Conservation (phyloP, 2,888 invertebrate genomes). For the Stenotaenia linearis region DNA sequence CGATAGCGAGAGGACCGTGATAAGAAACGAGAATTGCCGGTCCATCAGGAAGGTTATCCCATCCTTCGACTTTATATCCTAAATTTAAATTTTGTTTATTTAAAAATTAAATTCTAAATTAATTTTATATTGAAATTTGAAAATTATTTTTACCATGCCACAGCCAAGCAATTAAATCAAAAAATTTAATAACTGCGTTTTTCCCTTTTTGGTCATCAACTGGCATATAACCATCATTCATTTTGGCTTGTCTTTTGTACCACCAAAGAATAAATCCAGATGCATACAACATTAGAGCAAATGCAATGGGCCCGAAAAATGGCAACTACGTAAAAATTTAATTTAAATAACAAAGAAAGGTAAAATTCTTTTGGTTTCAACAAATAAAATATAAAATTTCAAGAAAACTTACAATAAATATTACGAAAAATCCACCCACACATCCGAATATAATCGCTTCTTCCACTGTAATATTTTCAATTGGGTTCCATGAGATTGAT, state of each 20-base stretch:
- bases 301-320: not conserved
- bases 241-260: not conserved
- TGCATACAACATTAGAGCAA: not conserved
- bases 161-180: not conserved
- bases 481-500: not conserved
- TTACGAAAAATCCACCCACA: not conserved
- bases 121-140: not conserved
- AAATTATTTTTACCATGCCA: not conserved
- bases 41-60: not conserved
- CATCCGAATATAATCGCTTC: not conserved
- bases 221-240: not conserved
- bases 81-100: not conserved
- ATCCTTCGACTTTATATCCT: not conserved
- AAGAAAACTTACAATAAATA: not conserved
- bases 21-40: not conserved
- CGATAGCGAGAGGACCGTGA: not conserved
- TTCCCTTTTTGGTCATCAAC: not conserved
- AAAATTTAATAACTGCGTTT: not conserved
- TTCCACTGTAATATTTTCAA: not conserved
- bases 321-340: not conserved
- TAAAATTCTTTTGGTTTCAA: no score
- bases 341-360: no score
- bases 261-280: not conserved
- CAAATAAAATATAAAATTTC: not conserved
- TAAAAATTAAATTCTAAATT: not conserved